Conservation (phyloP, 1,140 invertebrate species). For the Papilio aristodemus region DNA sequence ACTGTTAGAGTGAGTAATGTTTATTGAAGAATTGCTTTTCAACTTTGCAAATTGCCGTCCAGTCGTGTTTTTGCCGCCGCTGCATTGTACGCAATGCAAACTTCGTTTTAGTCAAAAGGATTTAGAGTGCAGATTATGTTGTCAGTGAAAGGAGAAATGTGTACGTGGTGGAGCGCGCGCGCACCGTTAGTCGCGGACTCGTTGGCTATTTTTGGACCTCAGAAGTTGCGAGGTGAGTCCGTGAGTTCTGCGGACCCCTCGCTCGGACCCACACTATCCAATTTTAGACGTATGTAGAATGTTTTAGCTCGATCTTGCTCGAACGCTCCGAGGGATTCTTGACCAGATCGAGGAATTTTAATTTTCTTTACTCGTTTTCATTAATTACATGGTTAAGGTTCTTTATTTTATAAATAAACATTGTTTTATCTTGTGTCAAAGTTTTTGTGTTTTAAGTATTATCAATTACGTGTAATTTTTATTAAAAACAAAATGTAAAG, state of each 20-base stretch:
- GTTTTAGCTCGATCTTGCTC: constrained; percentile 23
- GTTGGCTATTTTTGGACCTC: constrained; percentile 63
- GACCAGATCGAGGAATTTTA: constrained; percentile 11
- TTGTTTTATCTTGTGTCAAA: not conserved
- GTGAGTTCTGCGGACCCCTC: constrained; percentile 48
- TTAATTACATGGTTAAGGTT: constrained; percentile 7
- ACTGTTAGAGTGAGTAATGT: constrained; percentile 31
- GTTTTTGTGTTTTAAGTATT: too few species aligned
- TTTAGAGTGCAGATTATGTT: constrained; percentile 47
- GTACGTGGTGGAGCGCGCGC: constrained; percentile 55
- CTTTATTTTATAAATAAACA: constrained; percentile 23
- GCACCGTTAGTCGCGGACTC: constrained; percentile 56
- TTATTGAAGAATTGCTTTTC: constrained; percentile 34
- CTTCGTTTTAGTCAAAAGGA: constrained; percentile 29
- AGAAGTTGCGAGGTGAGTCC: constrained; percentile 53
- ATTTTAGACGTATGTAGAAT: constrained; percentile 60
- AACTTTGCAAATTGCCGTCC: constrained; percentile 32
- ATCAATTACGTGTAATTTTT: not conserved
- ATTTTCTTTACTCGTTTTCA: constrained; percentile 12
- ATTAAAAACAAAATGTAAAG: too few species aligned
- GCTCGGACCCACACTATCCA: constrained; percentile 45
- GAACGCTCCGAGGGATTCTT: not conserved
- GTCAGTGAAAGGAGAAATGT: constrained; percentile 65
- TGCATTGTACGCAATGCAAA: constrained; percentile 23
- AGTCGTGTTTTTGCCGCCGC: constrained; percentile 17